phyloP scores from a whole-genome alignment of 2,113 vertebrate genomes.

The Sander vitreus region DNA sequence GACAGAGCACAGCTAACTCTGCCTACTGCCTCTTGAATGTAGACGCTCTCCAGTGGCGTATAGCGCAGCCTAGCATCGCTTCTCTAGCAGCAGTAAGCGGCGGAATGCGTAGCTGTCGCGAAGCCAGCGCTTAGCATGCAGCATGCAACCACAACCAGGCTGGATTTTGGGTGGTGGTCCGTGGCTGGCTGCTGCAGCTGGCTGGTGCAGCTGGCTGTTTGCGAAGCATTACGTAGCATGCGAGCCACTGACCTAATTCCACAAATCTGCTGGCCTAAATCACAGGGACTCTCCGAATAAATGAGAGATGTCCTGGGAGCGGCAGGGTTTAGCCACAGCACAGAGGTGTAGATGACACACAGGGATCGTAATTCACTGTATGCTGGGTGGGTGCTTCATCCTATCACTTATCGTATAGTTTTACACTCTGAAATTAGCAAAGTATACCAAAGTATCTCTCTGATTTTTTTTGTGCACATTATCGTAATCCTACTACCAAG shows the following conservation, averaged over 20 bases:
- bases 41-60: not conserved
- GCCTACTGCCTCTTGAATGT: conserved; percentile 17
- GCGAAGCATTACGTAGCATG: conserved; percentile 70
- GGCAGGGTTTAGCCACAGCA: conserved; percentile 55
- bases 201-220: conserved; percentile 64
- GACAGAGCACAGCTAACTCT: conserved; percentile 19
- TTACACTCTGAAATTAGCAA: conserved; percentile 19
- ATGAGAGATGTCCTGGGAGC: conserved; percentile 70
- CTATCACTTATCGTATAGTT: conserved; percentile 42
- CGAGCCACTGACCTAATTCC: conserved; percentile 83
- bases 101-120: not conserved
- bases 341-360: conserved; percentile 67
- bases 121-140: conserved; percentile 9
- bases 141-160: conserved; percentile 4
- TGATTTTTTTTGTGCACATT: conserved; percentile 3
- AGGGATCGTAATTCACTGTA: conserved; percentile 36
- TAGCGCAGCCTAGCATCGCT: not conserved
- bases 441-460: not conserved
- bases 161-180: conserved; percentile 12
- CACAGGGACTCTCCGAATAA: conserved; percentile 76
- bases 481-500: not conserved
- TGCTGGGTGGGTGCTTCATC: conserved; percentile 24
- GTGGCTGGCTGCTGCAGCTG: conserved; percentile 45
- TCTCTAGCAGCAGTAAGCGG: not conserved
- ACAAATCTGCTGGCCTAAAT: conserved; percentile 83